Base-by-base conservation (phyloP, 1,140 invertebrate genomes). In the Chrysomallon squamiferum region DNA sequence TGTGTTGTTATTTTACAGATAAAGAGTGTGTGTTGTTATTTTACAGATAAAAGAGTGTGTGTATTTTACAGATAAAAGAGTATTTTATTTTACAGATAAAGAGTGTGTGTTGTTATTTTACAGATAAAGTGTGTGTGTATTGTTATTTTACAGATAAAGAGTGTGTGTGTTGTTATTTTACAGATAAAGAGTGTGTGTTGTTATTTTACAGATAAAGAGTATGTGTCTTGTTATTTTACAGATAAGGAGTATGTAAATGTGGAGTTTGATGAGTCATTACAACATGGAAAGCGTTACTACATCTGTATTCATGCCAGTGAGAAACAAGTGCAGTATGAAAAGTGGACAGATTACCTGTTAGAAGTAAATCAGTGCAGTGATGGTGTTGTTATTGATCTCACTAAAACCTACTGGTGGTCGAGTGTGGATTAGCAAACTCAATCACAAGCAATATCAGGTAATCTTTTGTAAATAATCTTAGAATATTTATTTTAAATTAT, bases 341-440 rank as follows among this genome's bases (percentile, higher is more conserved):
- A 69, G n/a, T 77, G 71, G 71, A 61, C 54, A 27, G 59, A 72
- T 25, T 13, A 59, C 2, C 52, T 77, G 2, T n/a, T 18, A 25
- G 68, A 70, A 49, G 45, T 75, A 1, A 68, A 49, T 22, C 64
- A 33, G 3, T 79, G 77, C 49, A 72, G 71, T 63, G 74, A 78
- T 62, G 76, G 76, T 22, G 50, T 78, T 9, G 71, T 71, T 22
- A 64, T 78, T 22, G 76, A 79, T 54, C 20, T 71, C 30, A 75
- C 75, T n/a, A n/a, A 60, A 67, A 32, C 77, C 77, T 11, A 32
- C 20, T 4, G 33, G 63, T 25, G 73, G 66, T 11, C 29, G 56
- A 25, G 75, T 79, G 1, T 71, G 63, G 63, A 47, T 77, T 25
- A 75, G 70, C 15, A 58, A 59, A n/a, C 52, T 68, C 0, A 38